A percentile compares a stretch with the other conserved stretches of the same genome.
Conservation (phyloP, 2,888 invertebrate genomes). For the Beris chalybata region DNA sequence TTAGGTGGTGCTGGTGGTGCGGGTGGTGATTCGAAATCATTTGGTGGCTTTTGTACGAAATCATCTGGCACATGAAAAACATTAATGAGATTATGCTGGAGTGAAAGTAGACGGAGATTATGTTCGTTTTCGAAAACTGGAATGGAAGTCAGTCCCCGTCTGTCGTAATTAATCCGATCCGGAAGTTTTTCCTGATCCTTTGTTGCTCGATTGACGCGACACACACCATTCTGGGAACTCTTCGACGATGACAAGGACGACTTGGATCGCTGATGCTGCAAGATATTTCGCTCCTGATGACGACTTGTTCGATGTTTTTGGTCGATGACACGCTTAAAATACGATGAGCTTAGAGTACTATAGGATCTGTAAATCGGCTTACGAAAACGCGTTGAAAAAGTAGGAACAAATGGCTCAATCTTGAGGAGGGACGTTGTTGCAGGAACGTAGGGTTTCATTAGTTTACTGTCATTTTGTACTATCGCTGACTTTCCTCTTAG, state of each 20-base stretch:
- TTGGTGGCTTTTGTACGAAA: neutral
- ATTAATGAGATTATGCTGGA: slow-evolving; percentile 89
- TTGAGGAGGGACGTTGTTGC: slow-evolving; percentile 50
- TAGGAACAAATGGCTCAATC: slow-evolving; percentile 57
- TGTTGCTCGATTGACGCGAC: slow-evolving; percentile 68
- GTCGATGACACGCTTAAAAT: slow-evolving; percentile 43
- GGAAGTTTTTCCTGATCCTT: slow-evolving; percentile 82
- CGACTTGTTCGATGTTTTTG: slow-evolving; percentile 33
- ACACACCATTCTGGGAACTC: slow-evolving; percentile 53
- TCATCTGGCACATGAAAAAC: slow-evolving; percentile 55
- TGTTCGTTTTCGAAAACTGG: slow-evolving; percentile 80
- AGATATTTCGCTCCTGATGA: slow-evolving; percentile 35
- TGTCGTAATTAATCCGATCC: slow-evolving; percentile 86
- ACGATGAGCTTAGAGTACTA: slow-evolving; percentile 52
- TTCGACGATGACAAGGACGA: slow-evolving; percentile 44
- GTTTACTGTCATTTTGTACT: slow-evolving; percentile 30
- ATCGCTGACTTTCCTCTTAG: slow-evolving; percentile 49
- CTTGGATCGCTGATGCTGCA: slow-evolving; percentile 43
- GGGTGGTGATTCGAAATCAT: neutral
- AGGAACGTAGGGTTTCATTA: slow-evolving; percentile 35
- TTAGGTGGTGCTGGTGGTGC: neutral
- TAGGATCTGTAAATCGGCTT: slow-evolving; percentile 55
- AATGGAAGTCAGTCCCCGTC: slow-evolving; percentile 78
- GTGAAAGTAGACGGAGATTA: slow-evolving; percentile 78
- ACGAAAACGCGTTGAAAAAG: slow-evolving; percentile 50